Percentiles rank a stretch among this genome's conserved stretches.
Conservation (phyloP, 2,797 vertebrate species). For the Manis crassicaudata region DNA sequence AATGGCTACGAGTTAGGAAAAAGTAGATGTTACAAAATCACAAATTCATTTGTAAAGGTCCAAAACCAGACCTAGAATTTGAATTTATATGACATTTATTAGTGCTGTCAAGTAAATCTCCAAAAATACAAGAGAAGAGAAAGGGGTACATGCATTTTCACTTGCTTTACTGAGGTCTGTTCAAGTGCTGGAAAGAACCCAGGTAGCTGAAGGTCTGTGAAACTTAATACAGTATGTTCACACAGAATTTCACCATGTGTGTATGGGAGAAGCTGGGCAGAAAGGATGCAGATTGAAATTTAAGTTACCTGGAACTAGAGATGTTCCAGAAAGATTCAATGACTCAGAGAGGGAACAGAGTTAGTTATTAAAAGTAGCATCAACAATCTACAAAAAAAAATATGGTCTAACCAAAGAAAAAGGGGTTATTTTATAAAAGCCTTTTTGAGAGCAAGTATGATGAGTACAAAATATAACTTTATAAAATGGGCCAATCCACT, state of each 20-base stretch:
- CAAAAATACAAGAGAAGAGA: neutral
- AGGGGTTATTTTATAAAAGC: neutral
- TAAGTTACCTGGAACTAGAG: neutral
- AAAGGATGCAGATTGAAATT: slow-evolving; percentile 23
- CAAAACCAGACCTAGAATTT: neutral
- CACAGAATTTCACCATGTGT: neutral
- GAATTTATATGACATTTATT: neutral
- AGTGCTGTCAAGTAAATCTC: slow-evolving; percentile 1
- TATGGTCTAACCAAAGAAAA: neutral
- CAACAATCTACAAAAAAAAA: neutral
- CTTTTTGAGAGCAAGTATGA: neutral
- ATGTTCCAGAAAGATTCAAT: neutral
- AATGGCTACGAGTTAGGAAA: neutral
- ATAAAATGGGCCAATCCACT: neutral
- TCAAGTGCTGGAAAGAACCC: neutral
- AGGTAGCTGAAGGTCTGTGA: neutral
- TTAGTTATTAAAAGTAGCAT: neutral
- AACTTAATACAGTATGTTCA: neutral
- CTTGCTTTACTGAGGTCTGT: neutral
- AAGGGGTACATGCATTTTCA: neutral
- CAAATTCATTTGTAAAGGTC: neutral
- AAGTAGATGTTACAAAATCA: slow-evolving; percentile 36
- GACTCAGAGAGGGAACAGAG: neutral
- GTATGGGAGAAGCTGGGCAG: neutral
- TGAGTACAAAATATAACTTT: neutral